Evolutionary conservation across 2,113 vertebrate genomes (phyloP).

Genomic region (Callipepla californica): DNA sequence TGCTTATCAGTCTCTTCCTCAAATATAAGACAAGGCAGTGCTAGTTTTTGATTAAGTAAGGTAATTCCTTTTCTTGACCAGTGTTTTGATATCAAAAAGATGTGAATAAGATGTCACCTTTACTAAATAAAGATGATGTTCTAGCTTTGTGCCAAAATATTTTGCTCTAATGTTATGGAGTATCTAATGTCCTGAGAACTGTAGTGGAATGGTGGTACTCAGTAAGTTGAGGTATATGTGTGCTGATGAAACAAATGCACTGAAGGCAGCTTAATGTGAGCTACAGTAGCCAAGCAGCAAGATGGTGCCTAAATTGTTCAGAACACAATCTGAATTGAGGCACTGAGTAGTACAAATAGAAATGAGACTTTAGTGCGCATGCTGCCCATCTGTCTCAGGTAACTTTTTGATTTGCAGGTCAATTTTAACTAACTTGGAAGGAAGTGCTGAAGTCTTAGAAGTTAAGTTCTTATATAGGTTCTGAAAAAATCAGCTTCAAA

Average conservation of each 20-base stretch:
- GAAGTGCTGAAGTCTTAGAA: not conserved
- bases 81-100: not conserved
- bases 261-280: not conserved
- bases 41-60: not conserved
- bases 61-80: not conserved
- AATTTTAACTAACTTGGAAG: not conserved
- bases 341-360: not conserved
- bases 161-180: not conserved
- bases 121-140: not conserved
- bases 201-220: not conserved
- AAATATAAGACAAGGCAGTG: not conserved
- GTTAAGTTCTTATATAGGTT: not conserved
- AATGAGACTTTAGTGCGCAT: not conserved
- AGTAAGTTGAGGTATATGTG: not conserved
- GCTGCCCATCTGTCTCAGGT: not conserved
- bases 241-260: not conserved
- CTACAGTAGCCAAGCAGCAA: not conserved
- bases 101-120: no score
- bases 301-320: not conserved
- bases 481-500: not conserved
- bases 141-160: not conserved
- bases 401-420: not conserved
- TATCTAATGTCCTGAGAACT: not conserved
- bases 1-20: not conserved
- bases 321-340: not conserved